Conservation (phyloP, 2,113 vertebrate species). For the Ammodytes dubius region DNA sequence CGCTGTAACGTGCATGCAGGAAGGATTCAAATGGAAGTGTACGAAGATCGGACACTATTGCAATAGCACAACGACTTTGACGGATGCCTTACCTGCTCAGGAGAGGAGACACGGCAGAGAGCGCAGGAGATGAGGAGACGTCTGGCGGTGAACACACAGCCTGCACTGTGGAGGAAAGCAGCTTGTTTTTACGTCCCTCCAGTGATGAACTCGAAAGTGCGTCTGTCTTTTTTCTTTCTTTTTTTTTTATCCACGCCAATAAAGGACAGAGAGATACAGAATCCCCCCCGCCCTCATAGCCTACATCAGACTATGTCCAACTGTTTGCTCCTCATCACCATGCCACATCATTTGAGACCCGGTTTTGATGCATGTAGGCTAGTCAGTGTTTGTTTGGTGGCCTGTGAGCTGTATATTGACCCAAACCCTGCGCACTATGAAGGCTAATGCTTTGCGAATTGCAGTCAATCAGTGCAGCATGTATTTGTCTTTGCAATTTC, state of each 20-base stretch:
- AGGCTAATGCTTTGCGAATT: no score
- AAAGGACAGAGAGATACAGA: constrained; percentile 55
- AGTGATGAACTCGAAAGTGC: constrained; percentile 66
- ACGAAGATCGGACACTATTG: constrained; percentile 17
- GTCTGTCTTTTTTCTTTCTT: constrained; percentile 23
- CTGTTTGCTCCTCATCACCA: constrained; percentile 30
- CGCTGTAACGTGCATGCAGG: not conserved
- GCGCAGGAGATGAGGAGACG: not conserved
- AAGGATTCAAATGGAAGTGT: not conserved
- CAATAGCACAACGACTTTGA: constrained; percentile 52
- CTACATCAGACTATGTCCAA: constrained; percentile 43
- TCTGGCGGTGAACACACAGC: constrained; percentile 11
- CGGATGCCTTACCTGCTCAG: constrained; percentile 67
- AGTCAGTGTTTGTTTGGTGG: not conserved
- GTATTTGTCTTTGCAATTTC: not conserved
- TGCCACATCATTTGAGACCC: not conserved
- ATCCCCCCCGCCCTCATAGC: constrained; percentile 57
- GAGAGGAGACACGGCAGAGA: constrained; percentile 41
- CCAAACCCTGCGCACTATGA: no score
- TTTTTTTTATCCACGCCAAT: constrained; percentile 34
- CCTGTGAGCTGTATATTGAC: no score
- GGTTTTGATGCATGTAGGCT: not conserved
- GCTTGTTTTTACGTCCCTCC: constrained; percentile 50
- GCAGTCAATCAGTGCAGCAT: no score
- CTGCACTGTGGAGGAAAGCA: constrained; percentile 39